Conservation (phyloP, 2,888 invertebrate species). For the Folsomia candida region DNA sequence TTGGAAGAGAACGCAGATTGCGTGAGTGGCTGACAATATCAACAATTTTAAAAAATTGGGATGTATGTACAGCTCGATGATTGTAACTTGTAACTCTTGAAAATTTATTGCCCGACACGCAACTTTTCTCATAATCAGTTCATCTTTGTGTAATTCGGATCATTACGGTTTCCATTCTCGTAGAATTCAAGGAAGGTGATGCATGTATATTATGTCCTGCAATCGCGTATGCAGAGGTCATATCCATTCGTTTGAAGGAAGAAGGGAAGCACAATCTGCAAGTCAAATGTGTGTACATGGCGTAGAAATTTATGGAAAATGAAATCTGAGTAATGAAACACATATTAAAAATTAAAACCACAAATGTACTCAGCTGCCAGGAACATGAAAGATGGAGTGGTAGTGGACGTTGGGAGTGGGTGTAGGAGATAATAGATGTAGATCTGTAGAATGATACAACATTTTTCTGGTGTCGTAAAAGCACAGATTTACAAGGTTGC, state of each 20-base stretch:
- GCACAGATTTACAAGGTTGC: background rate
- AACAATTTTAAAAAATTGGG: background rate
- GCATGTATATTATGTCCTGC: background rate
- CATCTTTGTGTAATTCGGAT: background rate
- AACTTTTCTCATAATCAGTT: background rate
- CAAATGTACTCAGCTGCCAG: background rate
- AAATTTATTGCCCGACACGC: constrained; percentile 6
- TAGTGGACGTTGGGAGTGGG: background rate
- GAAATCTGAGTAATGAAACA: background rate
- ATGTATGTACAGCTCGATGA: constrained; percentile 2
- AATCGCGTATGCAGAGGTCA: background rate
- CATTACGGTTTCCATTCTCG: background rate
- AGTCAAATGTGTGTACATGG: background rate
- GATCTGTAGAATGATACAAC: constrained; percentile 9
- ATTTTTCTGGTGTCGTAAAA: constrained; percentile 11
- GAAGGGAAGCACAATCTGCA: background rate
- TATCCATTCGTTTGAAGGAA: background rate
- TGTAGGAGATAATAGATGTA: constrained; percentile 5
- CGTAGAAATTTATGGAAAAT: background rate
- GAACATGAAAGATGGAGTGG: background rate
- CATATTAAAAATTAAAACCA: background rate
- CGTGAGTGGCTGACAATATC: too few relatives aligned
- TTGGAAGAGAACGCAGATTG: too few relatives aligned
- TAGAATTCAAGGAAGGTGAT: background rate
- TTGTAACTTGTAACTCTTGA: constrained; percentile 3